Conservation (phyloP, 2,888 invertebrate species). For the Temnothorax ravouxi region DNA sequence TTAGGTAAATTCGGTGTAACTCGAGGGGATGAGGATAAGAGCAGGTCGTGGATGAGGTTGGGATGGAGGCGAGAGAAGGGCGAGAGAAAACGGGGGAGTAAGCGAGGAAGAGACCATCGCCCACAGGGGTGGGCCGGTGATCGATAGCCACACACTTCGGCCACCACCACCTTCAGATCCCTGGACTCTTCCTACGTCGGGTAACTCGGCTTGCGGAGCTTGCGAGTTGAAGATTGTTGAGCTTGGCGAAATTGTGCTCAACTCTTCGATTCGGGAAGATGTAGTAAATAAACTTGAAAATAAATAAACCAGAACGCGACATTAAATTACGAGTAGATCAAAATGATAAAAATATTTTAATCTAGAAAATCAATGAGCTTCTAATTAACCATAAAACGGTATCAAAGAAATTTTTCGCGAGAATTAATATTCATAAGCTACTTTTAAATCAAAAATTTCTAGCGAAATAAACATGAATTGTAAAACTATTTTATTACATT, state of each 20-base stretch:
- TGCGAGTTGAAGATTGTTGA: constrained; percentile 46
- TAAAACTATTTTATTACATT: not conserved
- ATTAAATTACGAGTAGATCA: not conserved
- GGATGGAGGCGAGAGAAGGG: constrained; percentile 46
- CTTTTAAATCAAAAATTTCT: not conserved
- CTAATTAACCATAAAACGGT: not conserved
- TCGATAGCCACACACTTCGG: constrained; percentile 81
- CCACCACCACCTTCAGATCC: constrained; percentile 74
- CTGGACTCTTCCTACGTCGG: constrained; percentile 75
- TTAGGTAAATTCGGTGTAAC: constrained; percentile 85
- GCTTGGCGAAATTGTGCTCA: constrained; percentile 33
- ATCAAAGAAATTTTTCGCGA: not conserved
- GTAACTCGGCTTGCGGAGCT: constrained; percentile 62
- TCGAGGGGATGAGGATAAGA: constrained; percentile 79
- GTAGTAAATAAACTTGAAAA: not conserved
- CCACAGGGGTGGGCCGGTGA: constrained; percentile 81
- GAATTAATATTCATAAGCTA: not conserved
- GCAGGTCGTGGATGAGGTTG: constrained; percentile 65
- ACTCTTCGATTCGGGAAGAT: not conserved
- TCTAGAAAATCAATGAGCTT: not conserved
- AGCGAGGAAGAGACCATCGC: constrained; percentile 78
- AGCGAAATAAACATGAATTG: not conserved
- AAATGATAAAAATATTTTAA: not conserved
- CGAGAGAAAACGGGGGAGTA: constrained; percentile 68
- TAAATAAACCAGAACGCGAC: not conserved